A percentile compares a stretch with the other conserved stretches of the same genome.
Conservation (phyloP, 1,140 invertebrate genomes). For the Pollicipes pollicipes region DNA sequence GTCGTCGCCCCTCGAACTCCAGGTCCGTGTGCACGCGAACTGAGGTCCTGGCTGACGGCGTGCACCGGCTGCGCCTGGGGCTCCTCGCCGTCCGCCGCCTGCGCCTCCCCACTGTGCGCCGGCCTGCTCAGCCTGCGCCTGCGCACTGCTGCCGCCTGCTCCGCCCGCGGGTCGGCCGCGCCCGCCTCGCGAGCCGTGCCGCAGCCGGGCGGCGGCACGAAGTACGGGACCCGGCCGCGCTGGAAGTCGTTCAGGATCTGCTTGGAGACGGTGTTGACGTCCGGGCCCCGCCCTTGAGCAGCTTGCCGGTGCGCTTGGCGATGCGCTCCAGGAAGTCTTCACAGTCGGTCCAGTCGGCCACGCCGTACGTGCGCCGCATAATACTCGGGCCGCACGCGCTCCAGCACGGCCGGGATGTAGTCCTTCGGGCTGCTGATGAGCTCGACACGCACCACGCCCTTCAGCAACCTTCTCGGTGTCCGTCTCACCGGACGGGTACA, state of each 20-base stretch:
- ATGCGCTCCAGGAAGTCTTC: slow-evolving; percentile 86
- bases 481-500: slow-evolving; percentile 66
- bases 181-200: slow-evolving; percentile 9
- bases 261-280: slow-evolving; percentile 66
- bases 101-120: slow-evolving; percentile 13
- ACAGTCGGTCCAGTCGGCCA: slow-evolving; percentile 44
- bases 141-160: slow-evolving; percentile 12
- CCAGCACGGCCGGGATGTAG: slow-evolving; percentile 70
- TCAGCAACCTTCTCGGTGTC: slow-evolving; percentile 79
- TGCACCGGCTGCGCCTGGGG: slow-evolving; percentile 23
- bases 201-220: slow-evolving; percentile 51
- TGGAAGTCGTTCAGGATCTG: slow-evolving; percentile 99
- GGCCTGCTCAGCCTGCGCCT: slow-evolving; percentile 12
- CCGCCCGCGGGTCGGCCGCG: slow-evolving; percentile 8
- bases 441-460: slow-evolving; percentile 83
- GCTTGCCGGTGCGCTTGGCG: slow-evolving; percentile 64
- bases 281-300: slow-evolving; percentile 94
- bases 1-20: slow-evolving; percentile 17
- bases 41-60: slow-evolving; percentile 14
- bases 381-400: slow-evolving; percentile 79
- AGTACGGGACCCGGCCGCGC: slow-evolving; percentile 89
- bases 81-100: not conserved
- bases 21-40: slow-evolving; percentile 8
- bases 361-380: slow-evolving; percentile 76
- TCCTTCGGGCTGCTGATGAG: slow-evolving; percentile 85